Conservation (phyloP, 1,140 invertebrate genomes). For the Papilio glaucus region DNA sequence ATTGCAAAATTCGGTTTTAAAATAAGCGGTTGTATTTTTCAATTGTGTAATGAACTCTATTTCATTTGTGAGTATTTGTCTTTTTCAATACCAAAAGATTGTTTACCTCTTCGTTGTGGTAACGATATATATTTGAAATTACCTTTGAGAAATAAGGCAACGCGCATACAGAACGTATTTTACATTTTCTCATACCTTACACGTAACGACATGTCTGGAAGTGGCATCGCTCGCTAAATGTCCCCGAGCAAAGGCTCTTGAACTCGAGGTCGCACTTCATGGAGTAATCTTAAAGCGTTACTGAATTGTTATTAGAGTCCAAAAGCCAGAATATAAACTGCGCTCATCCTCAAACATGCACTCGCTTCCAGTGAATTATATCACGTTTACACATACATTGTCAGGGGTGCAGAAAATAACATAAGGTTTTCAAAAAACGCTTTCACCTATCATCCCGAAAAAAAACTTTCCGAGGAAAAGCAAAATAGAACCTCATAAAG, state of each 20-base stretch:
- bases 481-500: no score
- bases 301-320: slow-evolving; percentile 27
- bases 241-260: not conserved
- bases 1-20: not conserved
- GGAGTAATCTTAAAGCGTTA: not conserved
- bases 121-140: not conserved
- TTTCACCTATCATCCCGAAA: no score
- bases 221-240: slow-evolving; percentile 29
- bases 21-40: not conserved
- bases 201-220: slow-evolving; percentile 19
- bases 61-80: not conserved
- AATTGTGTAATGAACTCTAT: not conserved
- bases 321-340: not conserved
- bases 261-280: slow-evolving; percentile 9
- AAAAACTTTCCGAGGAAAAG: no score
- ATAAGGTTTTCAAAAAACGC: no score
- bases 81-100: not conserved
- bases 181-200: not conserved
- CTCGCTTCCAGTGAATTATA: not conserved
- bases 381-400: not conserved
- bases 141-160: not conserved
- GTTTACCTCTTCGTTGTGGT: not conserved
- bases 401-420: no score
- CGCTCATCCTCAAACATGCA: not conserved
- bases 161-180: not conserved